Conservation (phyloP, 1,140 invertebrate genomes). For the Drosophila pandora region DNA sequence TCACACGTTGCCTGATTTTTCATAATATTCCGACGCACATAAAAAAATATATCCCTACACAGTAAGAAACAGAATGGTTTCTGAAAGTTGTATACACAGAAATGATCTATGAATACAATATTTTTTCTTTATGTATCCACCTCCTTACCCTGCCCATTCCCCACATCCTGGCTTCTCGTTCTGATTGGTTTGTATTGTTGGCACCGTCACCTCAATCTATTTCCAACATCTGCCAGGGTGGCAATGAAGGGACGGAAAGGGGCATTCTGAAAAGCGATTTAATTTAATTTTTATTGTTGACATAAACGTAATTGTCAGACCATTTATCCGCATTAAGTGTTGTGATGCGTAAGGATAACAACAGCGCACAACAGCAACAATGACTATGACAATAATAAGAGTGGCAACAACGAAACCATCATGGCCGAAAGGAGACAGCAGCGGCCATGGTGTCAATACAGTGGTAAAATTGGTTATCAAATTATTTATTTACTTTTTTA, state of each 20-base stretch:
- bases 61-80: not conserved
- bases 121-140: not conserved
- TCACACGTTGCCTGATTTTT: constrained; percentile 53
- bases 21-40: constrained; percentile 48
- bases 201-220: constrained; percentile 64
- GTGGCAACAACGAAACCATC: constrained; percentile 60
- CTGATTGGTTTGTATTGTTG: constrained; percentile 63
- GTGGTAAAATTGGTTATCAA: constrained; percentile 20
- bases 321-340: constrained; percentile 83
- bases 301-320: constrained; percentile 83
- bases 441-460: constrained; percentile 22
- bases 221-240: constrained; percentile 69
- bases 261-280: constrained; percentile 76
- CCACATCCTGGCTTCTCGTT: constrained; percentile 10
- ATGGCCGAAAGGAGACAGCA: constrained; percentile 35
- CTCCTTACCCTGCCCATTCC: not conserved
- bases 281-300: constrained; percentile 83
- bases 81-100: too few species aligned
- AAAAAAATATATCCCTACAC: constrained; percentile 10
- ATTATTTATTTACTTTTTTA: not conserved
- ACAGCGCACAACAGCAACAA: constrained; percentile 42
- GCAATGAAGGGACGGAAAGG: constrained; percentile 13
- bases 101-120: not conserved
- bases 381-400: constrained; percentile 53
- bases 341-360: constrained; percentile 82